Percentiles rank a stretch among this genome's conserved stretches.
These are phyloP conservation scores for Leuciscus waleckii DNA, from an alignment of 2,797 vertebrate species.

Conservation along the genomic window DNA sequence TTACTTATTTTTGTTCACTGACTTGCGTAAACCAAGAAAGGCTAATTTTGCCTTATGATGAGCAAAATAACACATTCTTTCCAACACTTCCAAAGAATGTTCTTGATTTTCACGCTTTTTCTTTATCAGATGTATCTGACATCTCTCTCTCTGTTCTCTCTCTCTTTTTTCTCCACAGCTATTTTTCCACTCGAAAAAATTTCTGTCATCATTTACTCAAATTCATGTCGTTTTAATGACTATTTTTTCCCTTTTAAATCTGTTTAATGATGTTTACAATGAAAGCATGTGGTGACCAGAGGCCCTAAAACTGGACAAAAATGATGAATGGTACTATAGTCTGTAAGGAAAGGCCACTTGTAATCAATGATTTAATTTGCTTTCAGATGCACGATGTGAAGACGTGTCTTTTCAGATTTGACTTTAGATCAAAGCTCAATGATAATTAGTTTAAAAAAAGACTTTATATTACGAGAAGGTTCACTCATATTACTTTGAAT, in stretches of 20 bases:
- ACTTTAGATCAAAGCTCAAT: neutral
- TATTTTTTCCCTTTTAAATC: neutral
- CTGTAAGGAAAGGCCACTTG: neutral
- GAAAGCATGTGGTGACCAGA: neutral
- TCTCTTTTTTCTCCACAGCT: neutral
- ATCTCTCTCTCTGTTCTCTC: constrained; percentile 4
- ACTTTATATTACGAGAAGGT: neutral
- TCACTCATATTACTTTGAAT: neutral
- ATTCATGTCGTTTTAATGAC: neutral
- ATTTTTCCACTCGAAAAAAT: neutral
- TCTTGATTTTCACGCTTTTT: constrained; percentile 33
- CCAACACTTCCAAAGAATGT: neutral
- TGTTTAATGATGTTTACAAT: constrained; percentile 4
- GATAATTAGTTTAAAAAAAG: neutral
- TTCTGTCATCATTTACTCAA: neutral
- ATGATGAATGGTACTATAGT: neutral
- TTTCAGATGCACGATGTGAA: neutral
- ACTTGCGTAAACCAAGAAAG: constrained; percentile 8
- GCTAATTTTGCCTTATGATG: constrained; percentile 8
- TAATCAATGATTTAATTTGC: neutral
- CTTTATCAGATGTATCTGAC: constrained; percentile 1
- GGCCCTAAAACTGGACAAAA: neutral
- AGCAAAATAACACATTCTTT: constrained; percentile 20
- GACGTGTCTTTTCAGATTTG: neutral
- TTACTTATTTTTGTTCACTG: constrained; percentile 26